phyloP scores from a whole-genome alignment of 2,113 vertebrate genomes.

The Ondatra zibethicus region DNA sequence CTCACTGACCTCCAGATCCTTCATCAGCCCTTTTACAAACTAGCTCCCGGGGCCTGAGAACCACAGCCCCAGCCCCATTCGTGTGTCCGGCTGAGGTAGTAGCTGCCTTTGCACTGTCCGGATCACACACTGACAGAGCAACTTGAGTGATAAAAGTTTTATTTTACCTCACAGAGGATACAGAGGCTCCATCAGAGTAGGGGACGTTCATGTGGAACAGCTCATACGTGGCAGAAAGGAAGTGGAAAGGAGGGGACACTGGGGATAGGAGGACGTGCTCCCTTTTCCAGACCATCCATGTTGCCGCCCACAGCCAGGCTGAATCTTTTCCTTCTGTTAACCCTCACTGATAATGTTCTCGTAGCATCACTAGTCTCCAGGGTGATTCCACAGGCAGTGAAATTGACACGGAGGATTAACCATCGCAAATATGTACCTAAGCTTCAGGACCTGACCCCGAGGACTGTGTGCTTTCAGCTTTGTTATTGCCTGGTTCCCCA shows the following conservation, averaged over 20 bases:
- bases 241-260: neutral
- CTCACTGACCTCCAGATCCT: neutral
- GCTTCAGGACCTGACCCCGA: neutral
- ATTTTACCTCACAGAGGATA: neutral
- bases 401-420: neutral
- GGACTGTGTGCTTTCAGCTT: neutral
- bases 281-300: neutral
- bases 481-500: neutral
- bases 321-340: neutral
- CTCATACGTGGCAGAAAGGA: neutral
- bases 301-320: neutral
- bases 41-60: neutral
- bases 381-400: neutral
- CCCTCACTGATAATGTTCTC: neutral
- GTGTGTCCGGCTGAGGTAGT: neutral
- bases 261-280: neutral
- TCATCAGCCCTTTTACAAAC: neutral
- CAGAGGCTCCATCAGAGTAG: neutral
- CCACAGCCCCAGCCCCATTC: neutral
- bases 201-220: neutral
- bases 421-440: neutral
- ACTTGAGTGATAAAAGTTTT: neutral
- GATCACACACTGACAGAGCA: neutral
- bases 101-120: neutral
- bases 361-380: too few species aligned